These are phyloP conservation scores for Choristoneura rosaceana DNA, from an alignment of 2,888 invertebrate genomes.

Conservation along the genomic window DNA sequence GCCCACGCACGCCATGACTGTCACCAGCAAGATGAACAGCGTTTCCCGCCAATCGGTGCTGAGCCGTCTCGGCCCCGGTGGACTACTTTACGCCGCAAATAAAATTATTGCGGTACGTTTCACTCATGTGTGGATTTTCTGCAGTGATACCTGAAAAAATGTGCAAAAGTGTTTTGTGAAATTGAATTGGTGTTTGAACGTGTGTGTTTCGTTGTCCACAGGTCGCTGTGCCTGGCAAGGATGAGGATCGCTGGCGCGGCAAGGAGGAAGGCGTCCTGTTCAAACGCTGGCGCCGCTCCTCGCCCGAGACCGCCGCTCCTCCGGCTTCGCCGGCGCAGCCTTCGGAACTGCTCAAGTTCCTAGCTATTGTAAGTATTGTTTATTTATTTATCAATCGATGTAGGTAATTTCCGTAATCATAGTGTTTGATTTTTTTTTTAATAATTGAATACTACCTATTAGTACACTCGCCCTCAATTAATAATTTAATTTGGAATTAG, in stretches of 20 bases:
- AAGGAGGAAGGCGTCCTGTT: slow-evolving; percentile 79
- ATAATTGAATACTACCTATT: too few species aligned
- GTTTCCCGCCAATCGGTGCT: slow-evolving; percentile 81
- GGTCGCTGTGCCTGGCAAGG: slow-evolving; percentile 82
- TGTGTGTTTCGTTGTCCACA: slow-evolving; percentile 77
- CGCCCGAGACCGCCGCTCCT: slow-evolving; percentile 55
- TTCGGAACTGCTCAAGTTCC: slow-evolving; percentile 88
- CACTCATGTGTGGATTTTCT: slow-evolving; percentile 56
- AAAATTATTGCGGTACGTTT: slow-evolving; percentile 84
- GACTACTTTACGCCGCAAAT: slow-evolving; percentile 80
- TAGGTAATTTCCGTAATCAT: not conserved
- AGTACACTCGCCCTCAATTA: not conserved
- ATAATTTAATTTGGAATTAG: not conserved
- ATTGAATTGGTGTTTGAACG: slow-evolving; percentile 69
- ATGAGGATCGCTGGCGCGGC: slow-evolving; percentile 79
- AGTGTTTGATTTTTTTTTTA: too few species aligned
- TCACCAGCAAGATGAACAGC: slow-evolving; percentile 84
- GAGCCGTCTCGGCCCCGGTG: slow-evolving; percentile 80
- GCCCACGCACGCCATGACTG: slow-evolving; percentile 77
- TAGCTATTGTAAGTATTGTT: slow-evolving; percentile 90
- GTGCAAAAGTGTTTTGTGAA: slow-evolving; percentile 54
- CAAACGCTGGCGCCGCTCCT: slow-evolving; percentile 71
- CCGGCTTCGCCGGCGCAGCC: slow-evolving; percentile 67
- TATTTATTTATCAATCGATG: not conserved
- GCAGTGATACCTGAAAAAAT: slow-evolving; percentile 30